Evolutionary conservation across 2,888 invertebrate species (phyloP).

Genomic region (Sarcophaga carnaria): DNA sequence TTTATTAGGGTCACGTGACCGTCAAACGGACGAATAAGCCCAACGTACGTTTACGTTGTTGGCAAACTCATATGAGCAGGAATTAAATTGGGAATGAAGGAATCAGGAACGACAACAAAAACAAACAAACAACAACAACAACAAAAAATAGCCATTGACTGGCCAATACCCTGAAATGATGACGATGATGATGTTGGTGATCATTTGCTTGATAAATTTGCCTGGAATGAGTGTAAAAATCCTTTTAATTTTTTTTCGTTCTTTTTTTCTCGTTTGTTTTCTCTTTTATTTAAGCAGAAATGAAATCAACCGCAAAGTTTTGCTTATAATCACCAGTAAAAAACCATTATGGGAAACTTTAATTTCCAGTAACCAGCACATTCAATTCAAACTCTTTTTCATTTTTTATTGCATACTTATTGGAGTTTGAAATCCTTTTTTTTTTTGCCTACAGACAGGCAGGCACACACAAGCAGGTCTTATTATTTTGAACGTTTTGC

Average conservation of each 20-base stretch:
- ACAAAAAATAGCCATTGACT: constrained; percentile 59
- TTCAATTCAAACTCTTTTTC: background rate
- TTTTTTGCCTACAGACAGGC: background rate
- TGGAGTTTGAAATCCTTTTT: constrained; percentile 26
- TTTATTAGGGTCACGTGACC: constrained; percentile 83
- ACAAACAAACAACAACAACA: background rate
- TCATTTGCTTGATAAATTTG: constrained; percentile 55
- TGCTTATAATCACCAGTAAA: constrained; percentile 64
- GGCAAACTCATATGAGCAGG: constrained; percentile 24
- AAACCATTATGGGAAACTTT: constrained; percentile 64
- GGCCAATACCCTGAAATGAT: constrained; percentile 34
- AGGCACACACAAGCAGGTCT: background rate
- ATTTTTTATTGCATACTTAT: too few species aligned
- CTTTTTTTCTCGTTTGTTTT: background rate
- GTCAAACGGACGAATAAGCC: constrained; percentile 77
- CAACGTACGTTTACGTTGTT: constrained; percentile 26
- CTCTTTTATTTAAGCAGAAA: constrained; percentile 44
- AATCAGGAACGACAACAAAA: constrained; percentile 10
- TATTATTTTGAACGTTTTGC: constrained; percentile 23
- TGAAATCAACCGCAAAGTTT: constrained; percentile 67
- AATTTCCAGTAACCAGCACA: constrained; percentile 53
- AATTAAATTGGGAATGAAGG: constrained; percentile 52
- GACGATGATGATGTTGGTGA: constrained; percentile 42
- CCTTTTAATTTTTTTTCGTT: background rate
- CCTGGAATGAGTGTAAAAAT: constrained; percentile 34